Evolutionary conservation across 1,140 invertebrate genomes (phyloP), one percentile per base, ranked within the genome.

Genomic region (Chelonus insularis): DNA sequence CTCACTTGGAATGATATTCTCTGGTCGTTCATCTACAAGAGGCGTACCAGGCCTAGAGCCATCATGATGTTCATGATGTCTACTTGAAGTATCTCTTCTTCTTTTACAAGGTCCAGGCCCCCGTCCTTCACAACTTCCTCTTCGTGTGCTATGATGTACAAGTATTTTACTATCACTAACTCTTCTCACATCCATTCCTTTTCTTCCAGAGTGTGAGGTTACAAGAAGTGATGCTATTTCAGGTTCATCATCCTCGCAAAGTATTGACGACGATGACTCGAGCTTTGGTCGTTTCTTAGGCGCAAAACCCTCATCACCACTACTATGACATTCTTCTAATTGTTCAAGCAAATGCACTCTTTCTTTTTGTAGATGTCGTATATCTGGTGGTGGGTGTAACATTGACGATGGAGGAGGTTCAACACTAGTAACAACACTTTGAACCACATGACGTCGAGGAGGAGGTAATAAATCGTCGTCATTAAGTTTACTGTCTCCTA

Each of bases 41-140:
- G 92, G 92, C 4, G 92, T 94, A 7, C 91, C 91, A 4, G 92
- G 90, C 55, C 91, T 77, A 2, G 89, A 91, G 41, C 87, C 87
- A 7, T 85, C 84, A n/a, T 82, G 77, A 60, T 84, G 82, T 34
- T 84, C 85, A 63, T 85, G 83, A 60, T 80, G 75, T 61, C 79
- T 80, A 68, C 65, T 77, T 8, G 72, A 68, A 1, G 70, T 68
- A 37, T 82, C 80, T 1, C 75, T 72, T 11, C 81, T 71, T 11
- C 79, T 67, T 61, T 81, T 80, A 45, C 80, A 80, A n/a, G 78
- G 76, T 18, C 68, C 75, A n/a, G 75, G 81, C 55, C 72, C 80
- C 36, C 78, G 68, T 0, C 74, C 74, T 55, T 85, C 84, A 50
- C 84, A 79, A 54, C 83, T 84, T 1, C 80, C 78, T 51, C 84